Conservation (phyloP, 2,797 vertebrate species). For the Gobionotothen gibberifrons region DNA sequence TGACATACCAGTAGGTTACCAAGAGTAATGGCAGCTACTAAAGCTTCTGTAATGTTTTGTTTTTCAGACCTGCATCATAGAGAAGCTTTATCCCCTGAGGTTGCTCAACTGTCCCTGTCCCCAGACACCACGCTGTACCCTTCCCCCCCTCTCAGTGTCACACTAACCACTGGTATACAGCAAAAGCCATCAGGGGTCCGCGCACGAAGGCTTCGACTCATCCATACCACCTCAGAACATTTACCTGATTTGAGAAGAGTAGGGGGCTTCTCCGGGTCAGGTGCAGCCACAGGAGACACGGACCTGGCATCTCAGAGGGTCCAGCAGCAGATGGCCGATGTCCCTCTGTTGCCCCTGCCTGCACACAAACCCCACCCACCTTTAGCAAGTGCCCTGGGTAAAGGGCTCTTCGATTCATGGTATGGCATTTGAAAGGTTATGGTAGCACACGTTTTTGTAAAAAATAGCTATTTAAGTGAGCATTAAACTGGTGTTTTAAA, state of each 20-base stretch:
- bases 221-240: constrained; percentile 45
- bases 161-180: constrained; percentile 31
- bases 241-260: constrained; percentile 28
- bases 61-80: constrained; percentile 56
- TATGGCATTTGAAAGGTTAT: constrained; percentile 8
- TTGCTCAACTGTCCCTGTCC: constrained; percentile 59
- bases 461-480: background rate
- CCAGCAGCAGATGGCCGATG: constrained; percentile 35
- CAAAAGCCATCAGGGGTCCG: constrained; percentile 62
- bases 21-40: background rate
- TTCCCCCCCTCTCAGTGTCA: constrained; percentile 68
- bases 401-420: constrained; percentile 52
- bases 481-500: background rate
- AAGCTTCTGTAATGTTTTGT: constrained; percentile 19
- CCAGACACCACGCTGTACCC: constrained; percentile 77
- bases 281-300: constrained; percentile 20
- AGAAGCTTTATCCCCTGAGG: constrained; percentile 41
- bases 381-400: constrained; percentile 35
- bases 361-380: constrained; percentile 52
- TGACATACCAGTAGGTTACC: background rate
- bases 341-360: background rate
- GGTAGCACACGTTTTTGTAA: background rate
- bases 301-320: constrained; percentile 21
- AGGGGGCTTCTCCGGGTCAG: constrained; percentile 35
- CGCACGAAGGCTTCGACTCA: constrained; percentile 64